phyloP scores from a whole-genome alignment of 2,113 vertebrate species.

The Vanacampus margaritifer region DNA sequence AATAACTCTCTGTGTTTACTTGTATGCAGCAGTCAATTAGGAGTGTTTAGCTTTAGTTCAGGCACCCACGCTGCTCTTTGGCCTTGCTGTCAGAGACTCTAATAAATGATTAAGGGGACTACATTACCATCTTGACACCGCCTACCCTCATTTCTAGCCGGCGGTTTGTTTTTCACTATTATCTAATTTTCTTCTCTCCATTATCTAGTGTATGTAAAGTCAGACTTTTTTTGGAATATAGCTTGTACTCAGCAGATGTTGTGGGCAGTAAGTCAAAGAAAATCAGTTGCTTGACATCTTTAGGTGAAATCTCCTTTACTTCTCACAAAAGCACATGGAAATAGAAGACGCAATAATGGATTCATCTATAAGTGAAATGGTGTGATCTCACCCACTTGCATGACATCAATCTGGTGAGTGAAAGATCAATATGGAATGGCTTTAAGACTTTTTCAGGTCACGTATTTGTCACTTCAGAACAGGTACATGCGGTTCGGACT shows the following conservation, averaged over 20 bases:
- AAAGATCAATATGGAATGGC: neutral
- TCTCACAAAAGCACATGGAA: neutral
- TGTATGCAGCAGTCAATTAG: constrained; percentile 19
- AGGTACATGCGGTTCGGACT: neutral
- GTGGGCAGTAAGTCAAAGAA: neutral
- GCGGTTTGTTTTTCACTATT: constrained; percentile 2
- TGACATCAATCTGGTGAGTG: neutral
- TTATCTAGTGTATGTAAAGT: neutral
- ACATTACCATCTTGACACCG: constrained; percentile 29
- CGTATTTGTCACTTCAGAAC: neutral
- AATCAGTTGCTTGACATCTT: neutral
- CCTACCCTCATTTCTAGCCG: neutral
- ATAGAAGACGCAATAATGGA: neutral
- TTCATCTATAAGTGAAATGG: neutral
- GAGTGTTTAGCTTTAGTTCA: constrained; percentile 48
- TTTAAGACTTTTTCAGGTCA: neutral
- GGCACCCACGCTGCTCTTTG: constrained; percentile 27
- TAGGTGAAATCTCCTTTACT: neutral
- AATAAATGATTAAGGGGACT: constrained; percentile 61
- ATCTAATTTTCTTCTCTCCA: neutral
- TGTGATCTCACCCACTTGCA: neutral
- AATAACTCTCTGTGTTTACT: neutral
- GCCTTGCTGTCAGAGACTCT: constrained; percentile 37
- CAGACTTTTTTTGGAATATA: no score
- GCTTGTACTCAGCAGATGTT: neutral